A percentile compares a stretch with the other conserved stretches of the same genome.
phyloP scores from a whole-genome alignment of 2,888 invertebrate genomes.

The Mythimna albipuncta region DNA sequence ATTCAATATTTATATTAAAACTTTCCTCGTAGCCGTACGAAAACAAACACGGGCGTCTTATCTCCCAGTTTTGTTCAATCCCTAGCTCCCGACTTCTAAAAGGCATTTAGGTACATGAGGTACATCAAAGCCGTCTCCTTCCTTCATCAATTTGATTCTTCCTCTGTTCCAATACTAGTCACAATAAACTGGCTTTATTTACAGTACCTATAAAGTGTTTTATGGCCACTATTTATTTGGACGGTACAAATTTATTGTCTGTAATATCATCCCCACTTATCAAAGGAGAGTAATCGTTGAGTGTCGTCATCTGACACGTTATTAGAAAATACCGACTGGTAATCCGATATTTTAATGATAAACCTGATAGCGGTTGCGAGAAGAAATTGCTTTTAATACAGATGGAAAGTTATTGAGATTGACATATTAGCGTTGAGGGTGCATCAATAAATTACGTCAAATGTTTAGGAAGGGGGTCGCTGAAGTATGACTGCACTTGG shows the following conservation, averaged over 20 bases:
- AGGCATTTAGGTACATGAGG: slow-evolving; percentile 16
- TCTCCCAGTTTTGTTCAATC: slow-evolving; percentile 3
- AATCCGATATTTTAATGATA: slow-evolving; percentile 59
- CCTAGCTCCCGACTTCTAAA: slow-evolving; percentile 16
- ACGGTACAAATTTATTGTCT: slow-evolving; percentile 64
- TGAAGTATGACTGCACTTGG: too few species aligned
- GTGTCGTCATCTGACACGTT: slow-evolving; percentile 57
- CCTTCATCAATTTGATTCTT: slow-evolving; percentile 49
- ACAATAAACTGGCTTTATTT: slow-evolving; percentile 62
- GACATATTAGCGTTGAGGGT: slow-evolving; percentile 25
- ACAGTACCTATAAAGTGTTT: slow-evolving; percentile 65
- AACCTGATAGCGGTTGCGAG: slow-evolving; percentile 31
- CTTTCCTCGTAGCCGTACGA: background rate
- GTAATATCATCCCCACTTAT: slow-evolving; percentile 68
- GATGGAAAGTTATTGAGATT: slow-evolving; percentile 24
- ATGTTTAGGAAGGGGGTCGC: too few species aligned
- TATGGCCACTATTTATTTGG: slow-evolving; percentile 65
- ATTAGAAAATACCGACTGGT: slow-evolving; percentile 61
- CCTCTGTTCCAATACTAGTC: slow-evolving; percentile 47
- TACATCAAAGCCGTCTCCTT: slow-evolving; percentile 36
- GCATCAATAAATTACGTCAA: too few species aligned
- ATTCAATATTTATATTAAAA: slow-evolving; percentile 48
- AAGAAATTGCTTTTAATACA: slow-evolving; percentile 35
- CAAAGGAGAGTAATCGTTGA: slow-evolving; percentile 62
- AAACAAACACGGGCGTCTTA: slow-evolving; percentile 29